Evolutionary conservation across 2,797 vertebrate genomes (phyloP).

Genomic region (Adrianichthys oophorus): DNA sequence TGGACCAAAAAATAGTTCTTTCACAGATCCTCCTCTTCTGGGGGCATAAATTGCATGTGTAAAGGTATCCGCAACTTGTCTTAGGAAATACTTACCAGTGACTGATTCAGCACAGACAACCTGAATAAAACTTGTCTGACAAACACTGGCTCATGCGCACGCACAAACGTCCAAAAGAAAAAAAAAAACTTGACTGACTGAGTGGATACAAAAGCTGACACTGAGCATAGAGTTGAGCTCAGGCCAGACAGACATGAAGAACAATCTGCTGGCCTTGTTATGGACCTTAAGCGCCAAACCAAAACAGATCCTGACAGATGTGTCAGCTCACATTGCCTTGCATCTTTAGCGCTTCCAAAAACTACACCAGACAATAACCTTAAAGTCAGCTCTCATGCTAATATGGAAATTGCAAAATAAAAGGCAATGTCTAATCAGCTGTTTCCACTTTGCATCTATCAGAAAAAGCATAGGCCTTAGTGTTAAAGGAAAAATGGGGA

Average conservation of each 20-base stretch:
- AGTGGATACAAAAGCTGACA: slow-evolving; percentile 37
- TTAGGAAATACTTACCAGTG: slow-evolving; percentile 33
- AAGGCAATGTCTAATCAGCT: not conserved
- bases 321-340: slow-evolving; percentile 32
- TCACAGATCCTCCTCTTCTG: too few species aligned
- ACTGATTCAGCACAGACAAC: slow-evolving; percentile 30
- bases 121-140: slow-evolving; percentile 30
- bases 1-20: too few species aligned
- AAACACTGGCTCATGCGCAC: slow-evolving; percentile 23
- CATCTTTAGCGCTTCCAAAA: slow-evolving; percentile 22
- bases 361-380: slow-evolving; percentile 10
- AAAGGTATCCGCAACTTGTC: not conserved
- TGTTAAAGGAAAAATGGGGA: too few species aligned
- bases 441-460: not conserved
- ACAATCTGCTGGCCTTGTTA: slow-evolving; percentile 33
- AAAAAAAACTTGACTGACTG: slow-evolving; percentile 27
- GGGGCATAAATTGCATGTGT: too few species aligned
- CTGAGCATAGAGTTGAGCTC: slow-evolving; percentile 45
- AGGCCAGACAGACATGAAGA: slow-evolving; percentile 35
- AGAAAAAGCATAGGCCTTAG: too few species aligned
- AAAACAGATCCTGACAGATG: slow-evolving; percentile 33
- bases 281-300: slow-evolving; percentile 26
- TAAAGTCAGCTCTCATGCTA: not conserved
- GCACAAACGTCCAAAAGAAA: slow-evolving; percentile 7
- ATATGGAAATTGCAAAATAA: not conserved